These are phyloP conservation scores for Lithobates pipiens DNA, from an alignment of 2,797 vertebrate genomes.

Conservation along the genomic window DNA sequence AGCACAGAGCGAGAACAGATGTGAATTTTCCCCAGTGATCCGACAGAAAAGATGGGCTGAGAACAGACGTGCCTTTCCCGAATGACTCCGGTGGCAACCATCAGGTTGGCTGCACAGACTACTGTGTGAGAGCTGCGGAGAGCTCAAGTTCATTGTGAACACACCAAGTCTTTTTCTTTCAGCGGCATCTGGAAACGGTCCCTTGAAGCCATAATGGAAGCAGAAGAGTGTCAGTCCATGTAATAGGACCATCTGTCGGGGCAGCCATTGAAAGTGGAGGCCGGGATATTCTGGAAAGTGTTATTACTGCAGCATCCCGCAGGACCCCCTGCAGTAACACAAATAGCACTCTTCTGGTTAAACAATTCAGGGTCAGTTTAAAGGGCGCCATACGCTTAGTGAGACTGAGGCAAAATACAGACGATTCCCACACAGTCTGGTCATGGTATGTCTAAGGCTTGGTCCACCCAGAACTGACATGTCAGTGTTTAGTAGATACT, in stretches of 20 bases:
- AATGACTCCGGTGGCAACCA: background rate
- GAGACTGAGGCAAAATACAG: too few relatives aligned
- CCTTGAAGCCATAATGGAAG: background rate
- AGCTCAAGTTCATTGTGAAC: background rate
- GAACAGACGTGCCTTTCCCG: too few relatives aligned
- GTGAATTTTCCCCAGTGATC: too few relatives aligned
- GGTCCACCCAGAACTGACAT: too few relatives aligned
- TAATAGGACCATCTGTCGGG: slow-evolving; percentile 36
- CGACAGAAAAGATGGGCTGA: too few relatives aligned
- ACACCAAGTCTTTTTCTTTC: background rate
- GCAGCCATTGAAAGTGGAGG: background rate
- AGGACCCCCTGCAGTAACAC: background rate
- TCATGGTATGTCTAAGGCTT: too few relatives aligned
- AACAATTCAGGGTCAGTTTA: background rate
- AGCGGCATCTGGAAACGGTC: slow-evolving; percentile 9
- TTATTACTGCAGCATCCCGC: background rate
- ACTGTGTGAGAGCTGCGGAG: background rate
- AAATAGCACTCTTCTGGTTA: background rate
- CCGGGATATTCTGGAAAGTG: background rate
- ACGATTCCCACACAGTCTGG: too few relatives aligned
- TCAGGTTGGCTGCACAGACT: too few relatives aligned
- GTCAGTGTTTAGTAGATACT: too few relatives aligned
- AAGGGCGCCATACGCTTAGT: too few relatives aligned
- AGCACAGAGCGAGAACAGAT: too few relatives aligned
- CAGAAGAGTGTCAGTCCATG: background rate